Evolutionary conservation across 2,113 vertebrate genomes (phyloP), one percentile per base, ranked within the genome.

Genomic region (Ancistrus triradiatus): DNA sequence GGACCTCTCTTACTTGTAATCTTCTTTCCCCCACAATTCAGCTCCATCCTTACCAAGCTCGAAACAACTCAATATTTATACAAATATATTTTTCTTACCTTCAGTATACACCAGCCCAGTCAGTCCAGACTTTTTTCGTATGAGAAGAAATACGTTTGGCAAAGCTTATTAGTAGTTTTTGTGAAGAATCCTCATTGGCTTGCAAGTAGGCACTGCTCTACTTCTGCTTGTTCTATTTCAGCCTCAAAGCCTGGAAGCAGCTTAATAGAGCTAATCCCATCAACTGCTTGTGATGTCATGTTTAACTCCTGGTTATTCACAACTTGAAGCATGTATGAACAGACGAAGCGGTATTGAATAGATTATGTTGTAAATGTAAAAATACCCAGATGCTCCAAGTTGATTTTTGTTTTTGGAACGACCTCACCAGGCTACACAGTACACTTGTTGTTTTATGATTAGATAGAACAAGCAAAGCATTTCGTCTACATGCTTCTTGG

Each of bases 211-310:
- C 78, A 79, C 87, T 77, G 85, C 80, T 90, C 90, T 78, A 86
- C 81, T 88, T 87, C 78, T 79, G 78, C 86, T 68, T 74, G 82
- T 79, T 80, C 92, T 94, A 92, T 92, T 91, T 88, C 81, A 74
- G 85, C 83, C 80, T 52, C 77, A 90, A 94, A 93, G 78, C 86
- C 80, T 74, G 77, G 82, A 90, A 90, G 91, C 86, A 85, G 90
- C 90, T 96, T 94, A 95, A 74, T 78, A 61, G 73, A 43, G 78
- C 79, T 95, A 94, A 95, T 91, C 91, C 88, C 69, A 68, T 76
- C 72, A 82, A 84, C 72, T 75, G 73, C 78, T 56, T 77, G 67
- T 78, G 84, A 79, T 78, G 67, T 75, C 76, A 65, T 15, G 18
- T 61, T 13, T 42, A 40, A 24, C 33, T 3, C 24, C n/a, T 63